Conservation (phyloP, 2,888 invertebrate genomes). For the Tetranychus piercei region DNA sequence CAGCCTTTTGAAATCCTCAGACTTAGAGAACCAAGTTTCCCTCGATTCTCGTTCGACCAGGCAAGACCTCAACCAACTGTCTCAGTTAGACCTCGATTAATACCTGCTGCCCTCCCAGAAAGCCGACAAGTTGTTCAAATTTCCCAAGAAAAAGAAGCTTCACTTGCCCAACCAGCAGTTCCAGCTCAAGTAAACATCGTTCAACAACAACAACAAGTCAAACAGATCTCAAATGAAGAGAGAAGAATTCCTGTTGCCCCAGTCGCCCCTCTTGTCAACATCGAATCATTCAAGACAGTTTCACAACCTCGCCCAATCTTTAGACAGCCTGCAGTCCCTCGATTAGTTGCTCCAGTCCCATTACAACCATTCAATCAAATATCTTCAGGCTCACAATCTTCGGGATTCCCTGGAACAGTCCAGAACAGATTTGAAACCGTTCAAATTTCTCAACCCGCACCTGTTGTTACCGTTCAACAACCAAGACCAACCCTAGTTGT, state of each 20-base stretch:
- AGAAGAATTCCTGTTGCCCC: neutral
- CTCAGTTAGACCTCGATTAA: neutral
- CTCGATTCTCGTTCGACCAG: conserved; percentile 80
- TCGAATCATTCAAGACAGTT: too few species aligned
- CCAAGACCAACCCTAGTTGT: neutral
- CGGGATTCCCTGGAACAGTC: neutral
- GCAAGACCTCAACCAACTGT: conserved; percentile 44
- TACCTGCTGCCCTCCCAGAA: neutral
- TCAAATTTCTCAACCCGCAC: conserved; percentile 10
- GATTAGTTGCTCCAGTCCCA: neutral
- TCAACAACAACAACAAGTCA: too few species aligned
- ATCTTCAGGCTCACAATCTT: conserved; percentile 5
- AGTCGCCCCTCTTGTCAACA: too few species aligned
- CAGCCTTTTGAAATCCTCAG: neutral
- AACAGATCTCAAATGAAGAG: too few species aligned
- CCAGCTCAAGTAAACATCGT: too few species aligned
- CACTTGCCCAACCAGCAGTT: too few species aligned
- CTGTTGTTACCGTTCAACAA: conserved; percentile 7
- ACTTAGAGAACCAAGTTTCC: conserved; percentile 47
- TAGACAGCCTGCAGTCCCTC: too few species aligned
- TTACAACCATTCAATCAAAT: conserved; percentile 11
- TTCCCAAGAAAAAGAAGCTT: too few species aligned
- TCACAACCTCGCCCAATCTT: neutral
- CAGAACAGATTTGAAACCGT: neutral
- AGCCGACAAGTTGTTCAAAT: neutral